Conservation (phyloP, 2,888 invertebrate genomes). For the Physocephala rufipes region DNA sequence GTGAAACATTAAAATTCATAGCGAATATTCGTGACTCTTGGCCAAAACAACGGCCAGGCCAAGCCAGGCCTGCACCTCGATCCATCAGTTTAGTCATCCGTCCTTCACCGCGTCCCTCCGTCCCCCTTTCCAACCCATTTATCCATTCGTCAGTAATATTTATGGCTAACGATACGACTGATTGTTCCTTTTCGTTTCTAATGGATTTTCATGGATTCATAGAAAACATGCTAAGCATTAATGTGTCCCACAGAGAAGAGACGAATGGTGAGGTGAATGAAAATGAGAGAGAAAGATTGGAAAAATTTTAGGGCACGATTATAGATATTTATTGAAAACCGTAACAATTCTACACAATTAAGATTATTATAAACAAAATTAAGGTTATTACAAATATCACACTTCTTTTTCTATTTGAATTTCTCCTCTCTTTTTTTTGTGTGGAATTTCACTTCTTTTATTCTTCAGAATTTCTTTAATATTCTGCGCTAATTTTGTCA, state of each 20-base stretch:
- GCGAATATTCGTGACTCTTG: slow-evolving; percentile 36
- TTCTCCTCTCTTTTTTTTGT: too few relatives aligned
- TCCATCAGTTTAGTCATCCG: background rate
- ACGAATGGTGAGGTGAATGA: background rate
- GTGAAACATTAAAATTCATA: slow-evolving; percentile 34
- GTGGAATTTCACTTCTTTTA: too few relatives aligned
- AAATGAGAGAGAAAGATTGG: background rate
- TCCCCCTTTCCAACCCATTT: background rate
- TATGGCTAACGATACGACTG: slow-evolving; percentile 27
- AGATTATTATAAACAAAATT: too few relatives aligned
- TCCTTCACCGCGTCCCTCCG: background rate
- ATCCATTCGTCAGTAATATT: slow-evolving; percentile 16
- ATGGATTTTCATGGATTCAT: slow-evolving; percentile 28
- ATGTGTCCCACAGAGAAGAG: background rate
- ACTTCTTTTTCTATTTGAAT: too few relatives aligned
- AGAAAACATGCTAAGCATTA: slow-evolving; percentile 10
- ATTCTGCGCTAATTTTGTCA: too few relatives aligned
- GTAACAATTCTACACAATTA: too few relatives aligned
- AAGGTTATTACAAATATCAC: too few relatives aligned
- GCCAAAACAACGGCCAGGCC: slow-evolving; percentile 19
- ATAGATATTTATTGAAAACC: too few relatives aligned
- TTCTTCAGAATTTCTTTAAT: too few relatives aligned
- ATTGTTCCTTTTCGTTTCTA: slow-evolving; percentile 14
- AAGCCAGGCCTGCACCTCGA: background rate
- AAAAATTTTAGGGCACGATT: too few relatives aligned